Conservation (phyloP, 2,888 invertebrate species). For the Celastrina argiolus region DNA sequence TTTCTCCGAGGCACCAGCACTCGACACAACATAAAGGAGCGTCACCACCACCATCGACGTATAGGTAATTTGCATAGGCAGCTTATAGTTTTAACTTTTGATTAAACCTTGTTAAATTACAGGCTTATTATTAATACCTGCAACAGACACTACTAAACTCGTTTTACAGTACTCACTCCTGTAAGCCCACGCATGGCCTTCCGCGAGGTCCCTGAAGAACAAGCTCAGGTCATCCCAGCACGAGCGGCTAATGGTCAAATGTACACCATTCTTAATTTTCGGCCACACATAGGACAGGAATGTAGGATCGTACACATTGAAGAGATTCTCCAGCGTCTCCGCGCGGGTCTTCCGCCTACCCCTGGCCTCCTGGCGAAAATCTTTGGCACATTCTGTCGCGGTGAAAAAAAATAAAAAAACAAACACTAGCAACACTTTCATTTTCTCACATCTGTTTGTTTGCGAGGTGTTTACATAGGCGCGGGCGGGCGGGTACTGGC, state of each 20-base stretch:
- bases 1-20: neutral
- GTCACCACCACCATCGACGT: neutral
- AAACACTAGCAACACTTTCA: conserved; percentile 34
- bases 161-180: conserved; percentile 57
- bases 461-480: conserved; percentile 31
- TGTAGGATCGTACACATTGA: conserved; percentile 64
- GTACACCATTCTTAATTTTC: conserved; percentile 58
- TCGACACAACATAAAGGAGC: neutral
- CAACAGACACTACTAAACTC: too few species aligned
- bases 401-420: conserved; percentile 35
- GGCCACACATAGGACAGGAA: conserved; percentile 69
- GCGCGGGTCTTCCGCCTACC: conserved; percentile 36
- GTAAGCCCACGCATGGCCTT: conserved; percentile 72
- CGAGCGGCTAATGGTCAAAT: conserved; percentile 53
- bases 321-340: conserved; percentile 59
- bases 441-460: conserved; percentile 25
- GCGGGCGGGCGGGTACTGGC: conserved; percentile 38
- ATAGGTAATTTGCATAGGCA: too few species aligned
- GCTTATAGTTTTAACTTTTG: too few species aligned
- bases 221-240: conserved; percentile 67
- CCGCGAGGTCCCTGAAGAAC: conserved; percentile 61
- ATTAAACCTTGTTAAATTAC: too few species aligned
- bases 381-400: conserved; percentile 35
- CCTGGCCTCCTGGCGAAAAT: conserved; percentile 37
- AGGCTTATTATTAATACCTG: too few species aligned